phyloP scores from a whole-genome alignment of 2,113 vertebrate genomes.

The Sapajus apella region DNA sequence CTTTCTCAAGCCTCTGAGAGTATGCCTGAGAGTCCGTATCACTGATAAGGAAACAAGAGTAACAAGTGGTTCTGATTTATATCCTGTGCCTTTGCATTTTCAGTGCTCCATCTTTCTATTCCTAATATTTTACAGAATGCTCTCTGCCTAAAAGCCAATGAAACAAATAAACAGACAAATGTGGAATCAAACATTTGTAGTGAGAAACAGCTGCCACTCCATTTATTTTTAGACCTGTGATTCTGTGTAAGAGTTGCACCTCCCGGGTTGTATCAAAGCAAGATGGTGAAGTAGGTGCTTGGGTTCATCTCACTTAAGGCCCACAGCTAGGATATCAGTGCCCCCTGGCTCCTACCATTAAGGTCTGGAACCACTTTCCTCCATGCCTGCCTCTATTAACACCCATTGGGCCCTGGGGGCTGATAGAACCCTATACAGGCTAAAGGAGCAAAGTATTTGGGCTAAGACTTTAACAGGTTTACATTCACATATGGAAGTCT shows the following conservation, averaged over 20 bases:
- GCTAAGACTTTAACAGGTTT: not conserved
- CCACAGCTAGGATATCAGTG: not conserved
- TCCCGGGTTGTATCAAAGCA: not conserved
- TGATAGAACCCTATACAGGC: rapidly evolving
- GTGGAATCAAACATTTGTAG: not conserved
- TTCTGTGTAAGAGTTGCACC: not conserved
- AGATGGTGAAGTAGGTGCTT: not conserved
- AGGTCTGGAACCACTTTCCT: not conserved
- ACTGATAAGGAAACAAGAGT: not conserved
- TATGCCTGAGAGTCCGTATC: not conserved
- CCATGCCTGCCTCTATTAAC: not conserved
- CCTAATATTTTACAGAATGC: not conserved
- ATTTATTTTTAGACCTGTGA: not conserved
- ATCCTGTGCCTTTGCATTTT: not conserved
- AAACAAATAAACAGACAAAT: not conserved
- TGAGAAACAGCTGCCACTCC: not conserved
- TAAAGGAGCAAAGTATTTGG: not conserved
- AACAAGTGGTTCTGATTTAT: not conserved
- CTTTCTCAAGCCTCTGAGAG: not conserved
- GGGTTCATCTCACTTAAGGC: not conserved
- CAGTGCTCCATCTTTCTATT: not conserved
- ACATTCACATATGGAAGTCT: not conserved
- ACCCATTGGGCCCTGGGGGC: rapidly evolving
- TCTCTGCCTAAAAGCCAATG: not conserved
- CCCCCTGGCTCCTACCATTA: not conserved